phyloP scores from a whole-genome alignment of 2,113 vertebrate species.

The Paedocypris sp. region DNA sequence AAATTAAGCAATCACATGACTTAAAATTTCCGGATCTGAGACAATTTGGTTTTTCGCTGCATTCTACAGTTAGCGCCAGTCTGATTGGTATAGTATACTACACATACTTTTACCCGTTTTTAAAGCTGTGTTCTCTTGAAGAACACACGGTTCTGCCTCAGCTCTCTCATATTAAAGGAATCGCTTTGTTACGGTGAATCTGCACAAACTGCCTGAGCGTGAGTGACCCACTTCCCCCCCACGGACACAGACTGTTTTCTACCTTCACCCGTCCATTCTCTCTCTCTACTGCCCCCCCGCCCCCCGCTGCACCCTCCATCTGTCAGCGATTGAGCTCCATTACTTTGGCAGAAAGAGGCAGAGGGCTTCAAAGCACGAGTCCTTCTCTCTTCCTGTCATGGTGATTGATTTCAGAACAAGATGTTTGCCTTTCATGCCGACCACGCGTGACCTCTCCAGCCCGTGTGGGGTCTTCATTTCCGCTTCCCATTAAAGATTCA shows the following conservation, averaged over 20 bases:
- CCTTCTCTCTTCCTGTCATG: constrained; percentile 16
- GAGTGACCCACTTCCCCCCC: constrained; percentile 15
- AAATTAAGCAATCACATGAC: too few species aligned
- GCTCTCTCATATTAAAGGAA: neutral
- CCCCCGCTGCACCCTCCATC: constrained; percentile 43
- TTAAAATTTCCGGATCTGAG: too few species aligned
- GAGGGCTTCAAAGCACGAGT: constrained; percentile 34
- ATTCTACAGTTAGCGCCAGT: too few species aligned
- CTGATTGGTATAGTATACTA: too few species aligned
- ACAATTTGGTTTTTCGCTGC: too few species aligned
- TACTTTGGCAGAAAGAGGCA: constrained; percentile 34
- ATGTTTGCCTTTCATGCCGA: constrained; percentile 29
- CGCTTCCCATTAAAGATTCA: constrained; percentile 3
- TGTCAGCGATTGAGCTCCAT: constrained; percentile 50
- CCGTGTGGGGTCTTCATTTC: constrained; percentile 12
- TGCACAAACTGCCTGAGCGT: neutral
- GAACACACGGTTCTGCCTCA: neutral
- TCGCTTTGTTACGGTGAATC: constrained; percentile 8
- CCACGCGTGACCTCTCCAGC: constrained; percentile 11
- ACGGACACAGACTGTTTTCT: constrained; percentile 11
- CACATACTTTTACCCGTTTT: too few species aligned
- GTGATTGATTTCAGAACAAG: constrained; percentile 35
- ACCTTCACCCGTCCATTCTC: constrained; percentile 13
- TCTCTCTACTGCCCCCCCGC: constrained; percentile 21
- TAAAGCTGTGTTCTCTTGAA: neutral